Conservation (phyloP, 1,140 invertebrate genomes). For the Olivierus martensii region DNA sequence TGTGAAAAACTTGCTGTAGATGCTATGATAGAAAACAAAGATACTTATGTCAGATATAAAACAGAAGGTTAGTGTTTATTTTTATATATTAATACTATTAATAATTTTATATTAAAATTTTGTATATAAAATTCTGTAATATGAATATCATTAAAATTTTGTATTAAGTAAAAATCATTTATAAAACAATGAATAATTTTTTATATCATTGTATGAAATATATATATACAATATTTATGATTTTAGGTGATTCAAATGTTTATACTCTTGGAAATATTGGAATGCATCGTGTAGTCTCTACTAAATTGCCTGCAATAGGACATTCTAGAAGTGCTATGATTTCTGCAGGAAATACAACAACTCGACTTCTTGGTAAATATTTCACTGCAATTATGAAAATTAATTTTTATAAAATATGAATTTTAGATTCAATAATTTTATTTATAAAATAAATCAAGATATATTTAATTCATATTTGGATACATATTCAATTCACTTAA, state of each 20-base stretch:
- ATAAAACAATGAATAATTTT: too few species aligned
- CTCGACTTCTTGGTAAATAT: slow-evolving; percentile 65
- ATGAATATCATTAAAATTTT: too few species aligned
- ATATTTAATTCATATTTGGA: background rate
- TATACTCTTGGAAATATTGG: slow-evolving; percentile 98
- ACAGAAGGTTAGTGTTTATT: slow-evolving; percentile 74
- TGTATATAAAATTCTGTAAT: too few species aligned
- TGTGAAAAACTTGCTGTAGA: slow-evolving; percentile 98
- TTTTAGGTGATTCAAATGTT: slow-evolving; percentile 89
- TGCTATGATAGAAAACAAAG: slow-evolving; percentile 95
- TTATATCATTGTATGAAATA: too few species aligned
- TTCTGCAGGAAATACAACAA: slow-evolving; percentile 87
- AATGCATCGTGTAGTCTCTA: slow-evolving; percentile 85
- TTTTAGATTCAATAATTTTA: background rate
- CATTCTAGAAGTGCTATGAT: slow-evolving; percentile 88
- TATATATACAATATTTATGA: too few species aligned
- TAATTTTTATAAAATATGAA: too few species aligned
- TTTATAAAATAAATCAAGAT: background rate
- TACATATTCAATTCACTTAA: too few species aligned
- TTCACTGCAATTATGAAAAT: too few species aligned
- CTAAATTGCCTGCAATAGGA: slow-evolving; percentile 91
- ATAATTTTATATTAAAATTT: too few species aligned
- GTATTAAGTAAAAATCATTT: too few species aligned
- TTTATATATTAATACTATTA: background rate
- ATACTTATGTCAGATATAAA: slow-evolving; percentile 93